Percentiles rank a stretch among this genome's conserved stretches.
These are phyloP conservation scores for Blastobasis adustella DNA, from an alignment of 2,888 invertebrate genomes.

Conservation along the genomic window DNA sequence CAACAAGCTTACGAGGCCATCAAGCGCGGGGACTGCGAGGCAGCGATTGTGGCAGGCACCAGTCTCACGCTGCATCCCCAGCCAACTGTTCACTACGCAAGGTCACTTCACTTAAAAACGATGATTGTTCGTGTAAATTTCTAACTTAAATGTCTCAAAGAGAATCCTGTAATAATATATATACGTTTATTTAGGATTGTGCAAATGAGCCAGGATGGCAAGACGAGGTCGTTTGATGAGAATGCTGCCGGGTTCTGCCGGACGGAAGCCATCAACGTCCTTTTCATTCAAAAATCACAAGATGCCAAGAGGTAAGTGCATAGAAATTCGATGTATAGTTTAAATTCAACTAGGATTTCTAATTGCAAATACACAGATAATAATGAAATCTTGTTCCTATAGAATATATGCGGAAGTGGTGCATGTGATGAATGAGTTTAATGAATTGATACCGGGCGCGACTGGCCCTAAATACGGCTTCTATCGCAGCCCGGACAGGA, in stretches of 20 bases:
- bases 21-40: slow-evolving; percentile 43
- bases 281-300: slow-evolving; percentile 80
- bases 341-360: too few relatives aligned
- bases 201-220: slow-evolving; percentile 82
- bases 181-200: slow-evolving; percentile 21
- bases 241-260: slow-evolving; percentile 84
- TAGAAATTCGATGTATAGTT: too few relatives aligned
- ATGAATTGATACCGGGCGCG: slow-evolving; percentile 50
- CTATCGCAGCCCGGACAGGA: slow-evolving; percentile 64
- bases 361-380: too few relatives aligned
- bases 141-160: too few relatives aligned
- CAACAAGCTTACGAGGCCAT: slow-evolving; percentile 45
- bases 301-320: slow-evolving; percentile 63
- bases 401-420: slow-evolving; percentile 78
- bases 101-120: slow-evolving; percentile 21
- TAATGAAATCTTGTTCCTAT: background rate
- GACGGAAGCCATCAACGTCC: slow-evolving; percentile 80
- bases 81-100: slow-evolving; percentile 39
- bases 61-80: slow-evolving; percentile 75
- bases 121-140: too few relatives aligned
- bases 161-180: too few relatives aligned
- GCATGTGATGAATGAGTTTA: slow-evolving; percentile 81
- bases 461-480: slow-evolving; percentile 66
- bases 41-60: slow-evolving; percentile 77
- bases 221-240: slow-evolving; percentile 90